A percentile compares a stretch with the other conserved stretches of the same genome.
Evolutionary conservation across 2,113 vertebrate species (phyloP).

Genomic region (Notechis scutatus): DNA sequence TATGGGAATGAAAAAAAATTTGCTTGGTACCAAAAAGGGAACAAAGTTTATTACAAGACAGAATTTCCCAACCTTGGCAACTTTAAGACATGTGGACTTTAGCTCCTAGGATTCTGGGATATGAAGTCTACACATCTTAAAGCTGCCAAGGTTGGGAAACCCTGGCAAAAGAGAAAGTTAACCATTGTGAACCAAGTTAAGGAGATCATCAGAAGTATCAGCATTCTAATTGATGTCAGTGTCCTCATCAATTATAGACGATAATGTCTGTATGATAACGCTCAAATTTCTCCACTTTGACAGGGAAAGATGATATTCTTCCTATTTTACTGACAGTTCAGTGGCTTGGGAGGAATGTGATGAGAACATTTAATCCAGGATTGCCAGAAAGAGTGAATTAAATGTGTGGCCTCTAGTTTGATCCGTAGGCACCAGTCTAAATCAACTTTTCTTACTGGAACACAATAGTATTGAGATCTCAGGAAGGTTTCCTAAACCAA

Average conservation of each 20-base stretch:
- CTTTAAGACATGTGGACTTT: not conserved
- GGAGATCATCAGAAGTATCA: not conserved
- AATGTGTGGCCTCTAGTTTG: not conserved
- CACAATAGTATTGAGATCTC: not conserved
- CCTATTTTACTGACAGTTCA: not conserved
- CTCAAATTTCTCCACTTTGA: not conserved
- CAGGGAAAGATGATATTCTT: not conserved
- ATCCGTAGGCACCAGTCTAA: not conserved
- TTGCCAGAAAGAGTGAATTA: not conserved
- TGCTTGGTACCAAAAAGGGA: not conserved
- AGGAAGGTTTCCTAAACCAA: not conserved
- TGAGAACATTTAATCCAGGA: not conserved
- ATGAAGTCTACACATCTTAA: no score
- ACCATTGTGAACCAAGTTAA: not conserved
- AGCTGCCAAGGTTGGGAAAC: not conserved
- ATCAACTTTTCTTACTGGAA: not conserved
- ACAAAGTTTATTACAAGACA: not conserved
- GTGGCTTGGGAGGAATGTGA: not conserved
- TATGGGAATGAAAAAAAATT: not conserved
- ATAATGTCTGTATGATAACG: not conserved
- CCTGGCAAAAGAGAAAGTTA: not conserved
- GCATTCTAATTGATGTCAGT: not conserved
- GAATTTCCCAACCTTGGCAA: not conserved
- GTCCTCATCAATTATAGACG: not conserved
- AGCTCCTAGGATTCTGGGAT: not conserved